Conservation (phyloP, 2,797 vertebrate species). For the Melanotaenia trifasciata region DNA sequence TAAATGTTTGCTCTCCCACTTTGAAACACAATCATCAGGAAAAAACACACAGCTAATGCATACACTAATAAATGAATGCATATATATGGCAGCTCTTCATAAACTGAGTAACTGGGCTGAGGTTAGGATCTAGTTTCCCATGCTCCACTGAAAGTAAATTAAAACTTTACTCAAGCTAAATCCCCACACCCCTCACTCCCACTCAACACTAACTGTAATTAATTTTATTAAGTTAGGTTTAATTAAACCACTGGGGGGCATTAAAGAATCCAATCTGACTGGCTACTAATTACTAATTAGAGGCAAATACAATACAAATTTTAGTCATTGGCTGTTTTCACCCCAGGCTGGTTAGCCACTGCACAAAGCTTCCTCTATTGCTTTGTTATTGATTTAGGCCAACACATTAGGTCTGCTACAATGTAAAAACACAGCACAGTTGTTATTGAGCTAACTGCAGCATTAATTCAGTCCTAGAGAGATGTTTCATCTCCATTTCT, state of each 20-base stretch:
- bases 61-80: constrained; percentile 7
- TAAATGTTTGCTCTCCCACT: constrained; percentile 26
- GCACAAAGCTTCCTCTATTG: constrained; percentile 58
- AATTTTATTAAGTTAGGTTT: constrained; percentile 59
- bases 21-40: constrained; percentile 14
- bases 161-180: constrained; percentile 47
- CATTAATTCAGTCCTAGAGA: constrained; percentile 55
- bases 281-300: constrained; percentile 74
- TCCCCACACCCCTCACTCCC: constrained; percentile 4
- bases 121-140: constrained; percentile 11
- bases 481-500: constrained; percentile 56
- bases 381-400: constrained; percentile 68
- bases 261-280: constrained; percentile 52
- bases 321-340: constrained; percentile 65
- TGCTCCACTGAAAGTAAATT: constrained; percentile 45
- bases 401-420: constrained; percentile 41
- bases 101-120: constrained; percentile 18
- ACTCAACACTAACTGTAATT: constrained; percentile 24
- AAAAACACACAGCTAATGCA: constrained; percentile 27
- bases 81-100: constrained; percentile 6
- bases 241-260: constrained; percentile 62
- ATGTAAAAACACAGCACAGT: constrained; percentile 34
- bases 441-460: constrained; percentile 44
- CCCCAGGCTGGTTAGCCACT: constrained; percentile 60
- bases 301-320: constrained; percentile 61